Conservation (phyloP, 2,113 vertebrate genomes). For the Pituophis catenifer region DNA sequence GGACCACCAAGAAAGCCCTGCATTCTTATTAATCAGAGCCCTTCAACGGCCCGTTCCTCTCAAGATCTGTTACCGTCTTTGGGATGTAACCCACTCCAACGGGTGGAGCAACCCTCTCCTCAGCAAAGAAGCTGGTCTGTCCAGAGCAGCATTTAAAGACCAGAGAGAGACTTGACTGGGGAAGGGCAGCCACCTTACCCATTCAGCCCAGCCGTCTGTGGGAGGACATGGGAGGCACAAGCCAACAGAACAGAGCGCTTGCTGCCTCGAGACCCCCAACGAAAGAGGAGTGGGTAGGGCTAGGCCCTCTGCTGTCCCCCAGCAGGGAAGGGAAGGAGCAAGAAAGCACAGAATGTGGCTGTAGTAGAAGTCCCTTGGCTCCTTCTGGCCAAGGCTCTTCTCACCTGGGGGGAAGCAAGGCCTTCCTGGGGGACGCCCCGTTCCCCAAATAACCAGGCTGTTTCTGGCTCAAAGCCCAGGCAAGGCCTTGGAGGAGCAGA, state of each 20-base stretch:
- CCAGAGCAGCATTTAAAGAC: neutral
- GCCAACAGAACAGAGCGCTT: neutral
- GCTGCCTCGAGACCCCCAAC: neutral
- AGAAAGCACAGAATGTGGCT: neutral
- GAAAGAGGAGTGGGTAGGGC: neutral
- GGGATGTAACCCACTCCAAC: neutral
- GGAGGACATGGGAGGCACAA: neutral
- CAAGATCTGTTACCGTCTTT: rapidly evolving
- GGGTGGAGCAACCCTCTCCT: neutral
- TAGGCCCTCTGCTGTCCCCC: neutral
- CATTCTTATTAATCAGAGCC: neutral
- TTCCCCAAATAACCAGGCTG: neutral
- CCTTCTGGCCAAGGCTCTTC: neutral
- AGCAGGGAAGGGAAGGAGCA: neutral
- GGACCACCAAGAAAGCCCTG: neutral
- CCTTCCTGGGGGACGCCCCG: neutral
- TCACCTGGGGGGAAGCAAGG: neutral
- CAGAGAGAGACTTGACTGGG: neutral
- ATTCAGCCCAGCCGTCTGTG: neutral
- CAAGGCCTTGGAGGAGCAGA: too few species aligned
- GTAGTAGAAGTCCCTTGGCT: neutral
- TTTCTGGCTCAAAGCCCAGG: neutral
- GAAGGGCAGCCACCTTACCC: neutral
- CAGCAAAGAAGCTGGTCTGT: neutral
- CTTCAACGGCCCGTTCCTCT: neutral